A percentile compares a stretch with the other conserved stretches of the same genome.
These are phyloP conservation scores for Engystomops pustulosus DNA, from an alignment of 2,113 vertebrate genomes.

Conservation along the genomic window DNA sequence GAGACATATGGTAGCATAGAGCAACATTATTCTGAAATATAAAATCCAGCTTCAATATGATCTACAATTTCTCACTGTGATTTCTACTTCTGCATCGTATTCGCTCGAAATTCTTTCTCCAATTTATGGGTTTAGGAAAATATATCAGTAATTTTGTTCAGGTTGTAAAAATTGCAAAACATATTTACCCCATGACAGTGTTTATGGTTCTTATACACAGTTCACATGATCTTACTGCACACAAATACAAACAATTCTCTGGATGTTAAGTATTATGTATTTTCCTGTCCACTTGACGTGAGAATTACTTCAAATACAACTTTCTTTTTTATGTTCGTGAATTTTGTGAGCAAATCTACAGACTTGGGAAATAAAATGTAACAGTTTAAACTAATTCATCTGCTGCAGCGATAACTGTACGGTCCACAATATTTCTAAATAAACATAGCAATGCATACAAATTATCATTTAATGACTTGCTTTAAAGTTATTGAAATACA, in stretches of 20 bases:
- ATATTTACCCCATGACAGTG: not conserved
- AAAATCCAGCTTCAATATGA: not conserved
- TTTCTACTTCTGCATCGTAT: not conserved
- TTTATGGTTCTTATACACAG: not conserved
- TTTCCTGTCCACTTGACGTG: not conserved
- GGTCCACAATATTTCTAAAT: slow-evolving; percentile 66
- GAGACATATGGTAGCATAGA: not conserved
- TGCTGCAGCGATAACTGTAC: slow-evolving; percentile 63
- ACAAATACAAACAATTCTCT: not conserved
- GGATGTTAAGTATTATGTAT: not conserved
- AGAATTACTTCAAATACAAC: not conserved
- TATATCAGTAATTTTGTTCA: too few relatives aligned
- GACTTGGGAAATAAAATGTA: slow-evolving; percentile 62
- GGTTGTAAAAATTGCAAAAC: not conserved
- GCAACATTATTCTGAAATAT: not conserved
- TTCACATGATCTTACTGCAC: not conserved
- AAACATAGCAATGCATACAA: slow-evolving; percentile 66
- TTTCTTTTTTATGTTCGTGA: slow-evolving; percentile 24
- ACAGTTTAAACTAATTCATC: slow-evolving; percentile 62
- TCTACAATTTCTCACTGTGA: too few relatives aligned
- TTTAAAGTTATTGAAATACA: slow-evolving; percentile 62
- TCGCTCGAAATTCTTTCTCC: not conserved
- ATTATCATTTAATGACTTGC: slow-evolving; percentile 65
- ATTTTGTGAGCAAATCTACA: slow-evolving; percentile 56
- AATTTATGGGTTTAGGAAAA: not conserved